These are phyloP conservation scores for Meles meles DNA, from an alignment of 2,113 vertebrate genomes.

Conservation along the genomic window DNA sequence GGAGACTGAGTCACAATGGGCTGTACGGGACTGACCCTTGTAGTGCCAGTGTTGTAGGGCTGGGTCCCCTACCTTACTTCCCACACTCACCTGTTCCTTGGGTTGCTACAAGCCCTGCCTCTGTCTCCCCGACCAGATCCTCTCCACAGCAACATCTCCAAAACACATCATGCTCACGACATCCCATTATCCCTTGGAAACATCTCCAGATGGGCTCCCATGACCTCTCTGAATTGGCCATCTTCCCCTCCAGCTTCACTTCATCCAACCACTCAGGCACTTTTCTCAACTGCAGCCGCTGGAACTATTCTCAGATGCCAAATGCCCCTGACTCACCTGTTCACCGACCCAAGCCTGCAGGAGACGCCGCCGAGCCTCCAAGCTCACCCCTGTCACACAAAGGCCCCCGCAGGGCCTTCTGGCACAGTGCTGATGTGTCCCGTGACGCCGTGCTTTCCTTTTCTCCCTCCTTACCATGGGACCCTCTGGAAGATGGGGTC, in stretches of 20 bases:
- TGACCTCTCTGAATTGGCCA: background rate
- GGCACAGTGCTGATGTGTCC: background rate
- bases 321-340: fast-evolving
- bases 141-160: fast-evolving
- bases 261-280: fast-evolving
- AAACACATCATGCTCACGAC: fast-evolving
- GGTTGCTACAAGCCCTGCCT: too few relatives aligned
- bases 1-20: background rate
- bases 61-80: fast-evolving
- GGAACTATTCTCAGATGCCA: fast-evolving
- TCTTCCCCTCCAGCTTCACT: background rate
- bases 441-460: background rate
- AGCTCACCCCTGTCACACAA: background rate
- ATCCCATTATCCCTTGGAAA: fast-evolving
- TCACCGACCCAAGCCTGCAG: fast-evolving
- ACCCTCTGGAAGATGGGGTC: background rate
- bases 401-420: fast-evolving
- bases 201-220: fast-evolving
- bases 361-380: fast-evolving
- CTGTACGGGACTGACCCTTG: background rate
- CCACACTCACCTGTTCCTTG: background rate
- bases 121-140: fast-evolving
- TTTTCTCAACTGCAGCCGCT: fast-evolving
- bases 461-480: background rate
- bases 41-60: fast-evolving